A percentile compares a stretch with the other conserved stretches of the same genome.
These are phyloP conservation scores for Gnathonemus longibarbis DNA, from an alignment of 2,113 vertebrate species.

Conservation along the genomic window DNA sequence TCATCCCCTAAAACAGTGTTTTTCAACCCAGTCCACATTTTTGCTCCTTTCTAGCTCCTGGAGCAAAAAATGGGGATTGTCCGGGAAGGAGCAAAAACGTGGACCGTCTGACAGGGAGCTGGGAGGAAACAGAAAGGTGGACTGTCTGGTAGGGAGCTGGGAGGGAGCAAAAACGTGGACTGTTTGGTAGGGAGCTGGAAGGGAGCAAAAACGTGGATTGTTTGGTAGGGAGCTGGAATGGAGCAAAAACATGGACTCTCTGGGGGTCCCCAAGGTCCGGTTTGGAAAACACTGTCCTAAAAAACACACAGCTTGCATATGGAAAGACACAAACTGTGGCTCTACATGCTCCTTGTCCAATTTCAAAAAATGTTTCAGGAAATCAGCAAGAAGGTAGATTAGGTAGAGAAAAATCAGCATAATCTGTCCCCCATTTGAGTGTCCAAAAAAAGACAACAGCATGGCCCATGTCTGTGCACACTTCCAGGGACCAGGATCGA, in stretches of 20 bases:
- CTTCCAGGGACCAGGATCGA: neutral
- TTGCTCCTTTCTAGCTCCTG: neutral
- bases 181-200: neutral
- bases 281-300: neutral
- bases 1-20: neutral
- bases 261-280: neutral
- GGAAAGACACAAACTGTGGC: neutral
- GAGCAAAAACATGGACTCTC: neutral
- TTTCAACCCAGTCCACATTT: neutral
- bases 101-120: neutral
- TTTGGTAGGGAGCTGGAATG: neutral
- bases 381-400: slow-evolving; percentile 52
- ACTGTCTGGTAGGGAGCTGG: neutral
- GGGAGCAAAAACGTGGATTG: neutral
- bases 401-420: slow-evolving; percentile 48
- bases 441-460: slow-evolving; percentile 38
- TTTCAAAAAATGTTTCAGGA: slow-evolving; percentile 21
- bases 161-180: no score
- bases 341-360: neutral
- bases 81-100: neutral
- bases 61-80: neutral
- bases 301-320: neutral
- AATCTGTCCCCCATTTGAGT: slow-evolving; percentile 50
- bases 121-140: neutral
- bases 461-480: slow-evolving; percentile 23